Conservation (phyloP, 2,888 invertebrate species). For the Acanthosepion lycidas region DNA sequence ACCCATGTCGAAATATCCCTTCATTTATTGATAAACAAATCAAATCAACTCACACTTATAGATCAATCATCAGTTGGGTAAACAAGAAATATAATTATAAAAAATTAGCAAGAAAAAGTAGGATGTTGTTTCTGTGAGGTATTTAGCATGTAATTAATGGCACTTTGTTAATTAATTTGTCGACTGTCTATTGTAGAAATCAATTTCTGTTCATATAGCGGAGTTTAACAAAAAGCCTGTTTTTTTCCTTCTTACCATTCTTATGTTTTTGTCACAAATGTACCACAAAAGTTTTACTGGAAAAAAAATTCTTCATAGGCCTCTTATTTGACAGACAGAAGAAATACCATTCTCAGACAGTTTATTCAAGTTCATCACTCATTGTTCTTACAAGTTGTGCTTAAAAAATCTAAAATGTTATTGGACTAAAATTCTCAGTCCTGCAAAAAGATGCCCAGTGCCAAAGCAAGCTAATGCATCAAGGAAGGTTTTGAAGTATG, state of each 20-base stretch:
- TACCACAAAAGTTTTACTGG: neutral
- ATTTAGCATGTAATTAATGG: constrained; percentile 33
- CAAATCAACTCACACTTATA: constrained; percentile 15
- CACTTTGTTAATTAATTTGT: constrained; percentile 33
- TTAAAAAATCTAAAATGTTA: neutral
- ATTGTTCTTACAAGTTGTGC: neutral
- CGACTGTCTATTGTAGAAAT: neutral
- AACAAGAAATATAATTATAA: neutral
- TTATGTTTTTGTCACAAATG: neutral
- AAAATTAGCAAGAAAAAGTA: neutral
- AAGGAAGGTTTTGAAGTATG: too few relatives aligned
- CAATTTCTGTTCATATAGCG: neutral
- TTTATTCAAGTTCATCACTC: neutral
- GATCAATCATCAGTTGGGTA: neutral
- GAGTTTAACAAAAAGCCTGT: neutral
- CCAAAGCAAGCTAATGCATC: too few relatives aligned
- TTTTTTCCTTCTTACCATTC: neutral
- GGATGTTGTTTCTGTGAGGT: neutral
- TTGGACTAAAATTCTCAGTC: neutral
- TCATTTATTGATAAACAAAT: neutral
- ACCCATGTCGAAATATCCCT: neutral
- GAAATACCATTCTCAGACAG: neutral
- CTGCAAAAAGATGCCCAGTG: too few relatives aligned
- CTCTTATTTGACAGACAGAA: neutral
- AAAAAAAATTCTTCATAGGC: neutral